Evolutionary conservation across 2,888 invertebrate genomes (phyloP).

Genomic region (Stictocephala bisonia): DNA sequence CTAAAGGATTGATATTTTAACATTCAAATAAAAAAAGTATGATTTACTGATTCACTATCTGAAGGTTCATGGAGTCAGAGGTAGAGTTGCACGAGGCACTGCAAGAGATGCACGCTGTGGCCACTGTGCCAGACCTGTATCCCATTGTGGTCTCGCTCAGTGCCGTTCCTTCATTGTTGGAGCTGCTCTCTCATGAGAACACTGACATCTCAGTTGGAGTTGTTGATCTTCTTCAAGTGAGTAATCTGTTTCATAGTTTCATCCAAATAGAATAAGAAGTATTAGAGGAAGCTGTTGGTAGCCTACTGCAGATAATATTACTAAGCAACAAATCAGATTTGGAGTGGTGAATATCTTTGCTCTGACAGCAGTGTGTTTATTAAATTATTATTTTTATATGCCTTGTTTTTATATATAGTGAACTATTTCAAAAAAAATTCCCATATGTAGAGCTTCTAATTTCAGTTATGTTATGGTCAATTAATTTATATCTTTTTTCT

Average conservation of each 20-base stretch:
- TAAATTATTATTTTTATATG: too few species aligned
- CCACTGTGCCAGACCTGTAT: constrained; percentile 96
- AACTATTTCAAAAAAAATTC: too few species aligned
- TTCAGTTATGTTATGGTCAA: neutral
- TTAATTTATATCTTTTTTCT: neutral
- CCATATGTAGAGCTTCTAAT: neutral
- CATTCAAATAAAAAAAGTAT: too few species aligned
- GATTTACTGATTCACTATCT: too few species aligned
- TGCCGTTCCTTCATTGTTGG: constrained; percentile 90
- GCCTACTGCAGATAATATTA: too few species aligned
- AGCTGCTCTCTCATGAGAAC: constrained; percentile 95
- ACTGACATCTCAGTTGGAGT: constrained; percentile 90
- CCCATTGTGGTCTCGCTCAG: constrained; percentile 89
- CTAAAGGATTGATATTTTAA: too few species aligned
- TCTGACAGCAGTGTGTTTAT: too few species aligned
- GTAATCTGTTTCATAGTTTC: constrained; percentile 47
- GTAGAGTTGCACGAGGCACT: constrained; percentile 89
- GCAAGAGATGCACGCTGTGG: constrained; percentile 92
- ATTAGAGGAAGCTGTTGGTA: neutral
- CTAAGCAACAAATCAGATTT: too few species aligned
- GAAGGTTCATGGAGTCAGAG: constrained; percentile 95
- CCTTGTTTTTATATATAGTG: too few species aligned
- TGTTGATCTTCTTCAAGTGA: constrained; percentile 76
- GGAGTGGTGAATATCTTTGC: too few species aligned
- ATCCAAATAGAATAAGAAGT: too few species aligned